Evolutionary conservation across 2,797 vertebrate genomes (phyloP).

Genomic region (Smutsia temminckii): DNA sequence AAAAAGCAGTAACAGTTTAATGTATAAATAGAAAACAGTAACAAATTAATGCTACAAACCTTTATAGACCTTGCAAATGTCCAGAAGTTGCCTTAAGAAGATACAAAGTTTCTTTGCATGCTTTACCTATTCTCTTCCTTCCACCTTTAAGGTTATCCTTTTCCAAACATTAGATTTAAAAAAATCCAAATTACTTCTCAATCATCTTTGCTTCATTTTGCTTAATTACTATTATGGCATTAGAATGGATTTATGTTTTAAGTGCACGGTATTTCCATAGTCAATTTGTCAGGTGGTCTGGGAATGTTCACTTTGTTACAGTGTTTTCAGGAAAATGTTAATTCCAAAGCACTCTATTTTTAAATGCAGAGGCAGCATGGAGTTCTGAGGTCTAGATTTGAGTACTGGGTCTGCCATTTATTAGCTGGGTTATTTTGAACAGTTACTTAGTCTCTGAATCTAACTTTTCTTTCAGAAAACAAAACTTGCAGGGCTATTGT

Average conservation of each 20-base stretch:
- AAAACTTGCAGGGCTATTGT: background rate
- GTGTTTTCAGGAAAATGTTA: background rate
- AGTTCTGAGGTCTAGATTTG: background rate
- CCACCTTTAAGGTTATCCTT: background rate
- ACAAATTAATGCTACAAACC: background rate
- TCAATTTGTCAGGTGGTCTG: background rate
- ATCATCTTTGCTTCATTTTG: background rate
- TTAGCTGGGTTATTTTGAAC: background rate
- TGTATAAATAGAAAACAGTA: background rate
- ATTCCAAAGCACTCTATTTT: background rate
- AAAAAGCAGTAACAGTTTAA: background rate
- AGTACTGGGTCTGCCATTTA: background rate
- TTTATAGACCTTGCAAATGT: background rate
- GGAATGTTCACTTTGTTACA: background rate
- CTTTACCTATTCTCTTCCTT: background rate
- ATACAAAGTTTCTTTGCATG: background rate
- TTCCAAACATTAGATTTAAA: background rate
- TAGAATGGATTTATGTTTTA: background rate
- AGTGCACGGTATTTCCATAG: background rate
- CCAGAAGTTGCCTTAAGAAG: background rate
- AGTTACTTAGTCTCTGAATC: background rate
- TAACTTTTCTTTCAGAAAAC: constrained; percentile 5
- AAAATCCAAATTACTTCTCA: background rate
- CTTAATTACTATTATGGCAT: background rate
- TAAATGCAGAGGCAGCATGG: background rate